Evolutionary conservation across 2,797 vertebrate species (phyloP).

Genomic region (Ataeniobius toweri): DNA sequence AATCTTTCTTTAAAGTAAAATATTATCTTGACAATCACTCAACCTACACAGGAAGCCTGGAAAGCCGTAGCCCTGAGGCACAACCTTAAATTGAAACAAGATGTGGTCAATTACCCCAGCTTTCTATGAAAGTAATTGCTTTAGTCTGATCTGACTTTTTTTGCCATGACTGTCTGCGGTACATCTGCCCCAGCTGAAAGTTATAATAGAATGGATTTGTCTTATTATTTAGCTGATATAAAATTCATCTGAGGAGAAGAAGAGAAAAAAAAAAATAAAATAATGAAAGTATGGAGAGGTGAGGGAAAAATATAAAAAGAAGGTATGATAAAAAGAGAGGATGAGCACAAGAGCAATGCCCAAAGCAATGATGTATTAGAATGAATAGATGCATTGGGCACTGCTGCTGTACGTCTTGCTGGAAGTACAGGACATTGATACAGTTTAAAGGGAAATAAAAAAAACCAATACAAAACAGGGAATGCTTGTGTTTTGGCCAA

Average conservation of each 20-base stretch:
- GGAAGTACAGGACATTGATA: constrained; percentile 14
- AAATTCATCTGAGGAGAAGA: constrained; percentile 23
- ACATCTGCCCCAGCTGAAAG: constrained; percentile 15
- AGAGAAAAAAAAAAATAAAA: constrained; percentile 24
- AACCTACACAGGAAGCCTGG: constrained; percentile 19
- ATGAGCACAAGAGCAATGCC: constrained; percentile 18
- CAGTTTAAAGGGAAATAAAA: neutral
- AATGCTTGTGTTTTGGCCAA: constrained; percentile 30
- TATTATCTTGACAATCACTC: constrained; percentile 24
- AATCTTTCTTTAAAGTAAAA: constrained; percentile 35
- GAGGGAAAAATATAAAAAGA: constrained; percentile 19
- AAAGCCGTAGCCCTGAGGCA: constrained; percentile 22
- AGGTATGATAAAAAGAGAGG: constrained; percentile 25
- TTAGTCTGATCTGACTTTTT: constrained; percentile 42
- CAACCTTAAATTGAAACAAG: constrained; percentile 50
- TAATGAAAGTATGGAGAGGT: constrained; percentile 14
- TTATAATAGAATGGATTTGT: constrained; percentile 8
- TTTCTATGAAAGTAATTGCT: constrained; percentile 56
- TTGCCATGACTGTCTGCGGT: constrained; percentile 7
- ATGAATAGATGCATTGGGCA: neutral
- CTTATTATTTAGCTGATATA: constrained; percentile 8
- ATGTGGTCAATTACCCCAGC: constrained; percentile 58
- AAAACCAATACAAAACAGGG: neutral
- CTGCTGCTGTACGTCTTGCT: constrained; percentile 2
- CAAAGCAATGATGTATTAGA: constrained; percentile 17